Evolutionary conservation across 1,140 invertebrate species (phyloP), one percentile per base, ranked within the genome.

Genomic region (Nasonia giraulti): DNA sequence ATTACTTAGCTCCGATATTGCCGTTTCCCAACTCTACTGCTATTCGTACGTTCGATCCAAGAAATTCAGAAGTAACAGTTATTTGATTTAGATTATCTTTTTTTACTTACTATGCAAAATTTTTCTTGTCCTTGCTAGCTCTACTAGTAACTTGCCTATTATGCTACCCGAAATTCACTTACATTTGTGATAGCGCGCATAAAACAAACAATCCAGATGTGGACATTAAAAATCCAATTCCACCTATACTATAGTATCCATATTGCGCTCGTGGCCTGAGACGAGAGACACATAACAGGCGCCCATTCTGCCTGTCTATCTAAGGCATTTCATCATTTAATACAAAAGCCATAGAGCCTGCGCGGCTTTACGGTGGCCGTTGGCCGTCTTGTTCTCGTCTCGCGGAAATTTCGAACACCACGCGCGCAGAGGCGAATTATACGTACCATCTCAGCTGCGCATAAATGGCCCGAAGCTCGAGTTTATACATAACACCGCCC

Each of bases 251-350:
- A 5, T 47, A 44, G 44, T 44, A 14, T 37, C 68, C 68, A 44
- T 81, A 81, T 73, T 73, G 79, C 23, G n/a, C 31, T 69, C 14
- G 0, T 37, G 11, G 31, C 2, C 23, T 20, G 33, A 20, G 4
- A 37, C 33, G 33, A 6, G 80, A 20, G 40, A 31, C 23, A 12
- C 44, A 62, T 62, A 75, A 62, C 69, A 71, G 17, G 69, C 1
- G 4, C 40, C 31, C 27, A 23, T 62, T 62, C 71, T 11, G 27
- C 31, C 2, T 10, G 37, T 14, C 73, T 77, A 77, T 77, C 81
- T 83, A 17, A 76, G 73, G 47, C 74, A 37, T 83, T 77, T 68
- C 74, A 77, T 79, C 75, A 84, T 84, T 84, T 84, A 84, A 84
- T 79, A 84, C 76, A 79, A 78, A 84, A 84, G 75, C 76, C 62